These are phyloP conservation scores for Silurus glanis DNA, from an alignment of 2,113 vertebrate genomes.

Conservation along the genomic window DNA sequence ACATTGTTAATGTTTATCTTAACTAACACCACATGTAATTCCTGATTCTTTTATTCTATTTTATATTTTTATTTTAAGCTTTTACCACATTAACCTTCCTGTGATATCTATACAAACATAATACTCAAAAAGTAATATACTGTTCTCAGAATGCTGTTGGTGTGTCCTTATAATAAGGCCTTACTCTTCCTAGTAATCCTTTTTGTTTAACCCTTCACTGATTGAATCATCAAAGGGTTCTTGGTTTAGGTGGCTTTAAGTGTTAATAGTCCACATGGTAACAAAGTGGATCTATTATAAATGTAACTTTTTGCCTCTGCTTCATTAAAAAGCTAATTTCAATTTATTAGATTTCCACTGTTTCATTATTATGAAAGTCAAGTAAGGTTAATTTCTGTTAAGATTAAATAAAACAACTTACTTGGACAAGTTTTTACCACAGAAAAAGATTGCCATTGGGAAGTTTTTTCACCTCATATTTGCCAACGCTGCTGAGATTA, in stretches of 20 bases:
- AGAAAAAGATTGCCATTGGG: not conserved
- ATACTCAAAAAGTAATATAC: not conserved
- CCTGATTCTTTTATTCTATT: not conserved
- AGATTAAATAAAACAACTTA: not conserved
- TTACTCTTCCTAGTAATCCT: not conserved
- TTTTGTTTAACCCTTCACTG: not conserved
- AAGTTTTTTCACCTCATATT: not conserved
- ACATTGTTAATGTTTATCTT: not conserved
- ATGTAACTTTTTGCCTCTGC: not conserved
- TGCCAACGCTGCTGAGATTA: not conserved
- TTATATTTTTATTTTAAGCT: not conserved
- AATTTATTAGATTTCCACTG: not conserved
- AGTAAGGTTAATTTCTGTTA: not conserved
- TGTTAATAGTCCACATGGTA: not conserved
- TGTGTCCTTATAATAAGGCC: not conserved
- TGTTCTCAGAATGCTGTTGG: not conserved
- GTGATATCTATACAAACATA: not conserved
- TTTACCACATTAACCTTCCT: not conserved
- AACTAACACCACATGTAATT: not conserved
- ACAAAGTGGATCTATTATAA: not conserved
- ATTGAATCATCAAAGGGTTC: not conserved
- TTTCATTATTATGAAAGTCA: not conserved
- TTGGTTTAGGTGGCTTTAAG: not conserved
- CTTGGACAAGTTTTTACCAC: not conserved
- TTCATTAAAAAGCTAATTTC: not conserved